Percentiles rank a stretch among this genome's conserved stretches.
Evolutionary conservation across 1,140 invertebrate species (phyloP).

Genomic region (Tribolium madens): DNA sequence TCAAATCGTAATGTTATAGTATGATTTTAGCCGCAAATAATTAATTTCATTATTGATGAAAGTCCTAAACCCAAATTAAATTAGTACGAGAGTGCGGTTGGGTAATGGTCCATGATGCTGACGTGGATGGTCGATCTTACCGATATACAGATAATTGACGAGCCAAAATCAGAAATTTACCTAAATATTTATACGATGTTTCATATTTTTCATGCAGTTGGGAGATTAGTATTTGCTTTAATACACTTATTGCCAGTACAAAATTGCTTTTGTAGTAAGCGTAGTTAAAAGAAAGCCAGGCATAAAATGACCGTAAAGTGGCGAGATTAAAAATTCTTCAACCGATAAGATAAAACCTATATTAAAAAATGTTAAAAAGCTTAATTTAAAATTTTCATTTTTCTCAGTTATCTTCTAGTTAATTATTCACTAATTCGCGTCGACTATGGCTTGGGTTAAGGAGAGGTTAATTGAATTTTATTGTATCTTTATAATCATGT

Average conservation of each 20-base stretch:
- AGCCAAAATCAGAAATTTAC: neutral
- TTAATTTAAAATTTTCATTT: neutral
- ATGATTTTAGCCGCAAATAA: neutral
- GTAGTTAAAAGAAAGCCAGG: no score
- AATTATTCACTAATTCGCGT: neutral
- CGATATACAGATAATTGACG: neutral
- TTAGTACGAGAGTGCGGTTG: neutral
- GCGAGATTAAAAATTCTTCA: neutral
- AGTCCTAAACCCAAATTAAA: neutral
- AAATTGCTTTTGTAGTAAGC: no score
- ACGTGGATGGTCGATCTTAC: neutral
- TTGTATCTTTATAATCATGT: neutral
- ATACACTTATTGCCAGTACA: no score
- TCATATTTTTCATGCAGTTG: no score
- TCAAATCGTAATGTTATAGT: neutral
- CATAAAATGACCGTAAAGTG: neutral
- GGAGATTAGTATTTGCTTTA: no score
- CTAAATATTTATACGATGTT: neutral
- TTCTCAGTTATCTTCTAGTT: neutral
- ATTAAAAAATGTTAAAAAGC: neutral
- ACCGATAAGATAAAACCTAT: neutral
- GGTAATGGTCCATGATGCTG: neutral
- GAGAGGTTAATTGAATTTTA: neutral
- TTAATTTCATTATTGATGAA: neutral
- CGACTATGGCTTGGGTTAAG: neutral